Conservation (phyloP, 2,797 vertebrate species). For the Caiman crocodilus region DNA sequence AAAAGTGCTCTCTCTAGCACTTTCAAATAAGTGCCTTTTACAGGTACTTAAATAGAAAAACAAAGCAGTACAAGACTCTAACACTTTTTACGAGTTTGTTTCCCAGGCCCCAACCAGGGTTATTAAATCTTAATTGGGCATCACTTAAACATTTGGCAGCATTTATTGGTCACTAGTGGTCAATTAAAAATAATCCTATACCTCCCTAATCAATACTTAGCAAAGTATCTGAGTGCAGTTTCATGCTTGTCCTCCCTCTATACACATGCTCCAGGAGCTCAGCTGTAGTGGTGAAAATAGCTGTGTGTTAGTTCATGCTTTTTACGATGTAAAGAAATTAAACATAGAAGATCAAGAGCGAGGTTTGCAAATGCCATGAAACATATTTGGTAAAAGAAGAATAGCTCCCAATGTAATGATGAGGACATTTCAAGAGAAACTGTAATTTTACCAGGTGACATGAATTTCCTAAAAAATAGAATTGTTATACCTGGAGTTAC, state of each 20-base stretch:
- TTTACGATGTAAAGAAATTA: constrained; percentile 19
- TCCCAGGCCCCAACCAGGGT: constrained; percentile 48
- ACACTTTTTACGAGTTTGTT: constrained; percentile 51
- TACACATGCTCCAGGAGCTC: not conserved
- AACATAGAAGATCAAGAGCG: not conserved
- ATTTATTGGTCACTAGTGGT: constrained; percentile 65
- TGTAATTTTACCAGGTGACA: constrained; percentile 44
- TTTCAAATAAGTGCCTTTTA: constrained; percentile 20
- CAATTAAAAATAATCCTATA: constrained; percentile 21
- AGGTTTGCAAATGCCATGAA: constrained; percentile 32
- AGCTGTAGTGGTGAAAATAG: not conserved
- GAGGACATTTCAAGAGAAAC: constrained; percentile 32
- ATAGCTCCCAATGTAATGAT: constrained; percentile 1
- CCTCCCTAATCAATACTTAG: constrained; percentile 43
- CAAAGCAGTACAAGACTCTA: not conserved
- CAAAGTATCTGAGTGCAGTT: not conserved
- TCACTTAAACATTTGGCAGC: constrained; percentile 46
- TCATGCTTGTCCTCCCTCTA: not conserved
- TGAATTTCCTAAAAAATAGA: not conserved
- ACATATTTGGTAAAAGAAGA: too few relatives aligned
- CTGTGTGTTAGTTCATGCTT: constrained; percentile 36
- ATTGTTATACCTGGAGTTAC: constrained; percentile 61
- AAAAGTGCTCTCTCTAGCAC: not conserved
- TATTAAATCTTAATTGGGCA: constrained; percentile 37
- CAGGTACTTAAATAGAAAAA: constrained; percentile 34